phyloP scores from a whole-genome alignment of 2,113 vertebrate species.

The Passer montanus region DNA sequence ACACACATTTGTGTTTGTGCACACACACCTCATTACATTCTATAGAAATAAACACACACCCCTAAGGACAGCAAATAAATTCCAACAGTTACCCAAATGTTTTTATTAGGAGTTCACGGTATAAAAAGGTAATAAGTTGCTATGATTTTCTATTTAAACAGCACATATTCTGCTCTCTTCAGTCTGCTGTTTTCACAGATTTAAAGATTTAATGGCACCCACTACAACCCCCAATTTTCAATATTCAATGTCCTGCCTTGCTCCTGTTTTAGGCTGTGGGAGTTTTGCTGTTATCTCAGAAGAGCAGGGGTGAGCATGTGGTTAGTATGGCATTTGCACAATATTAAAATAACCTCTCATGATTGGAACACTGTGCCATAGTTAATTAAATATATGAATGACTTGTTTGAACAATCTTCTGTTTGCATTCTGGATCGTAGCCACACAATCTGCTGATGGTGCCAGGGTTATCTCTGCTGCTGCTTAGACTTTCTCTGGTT shows the following conservation, averaged over 20 bases:
- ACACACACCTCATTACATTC: background rate
- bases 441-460: conserved; percentile 58
- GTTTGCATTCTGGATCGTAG: conserved; percentile 54
- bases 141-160: background rate
- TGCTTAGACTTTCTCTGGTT: conserved; percentile 30
- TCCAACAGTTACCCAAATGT: background rate
- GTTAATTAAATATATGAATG: conserved; percentile 63
- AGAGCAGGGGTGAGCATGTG: conserved; percentile 20
- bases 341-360: conserved; percentile 63
- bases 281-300: conserved; percentile 41
- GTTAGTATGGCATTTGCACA: conserved; percentile 43
- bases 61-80: background rate
- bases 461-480: conserved; percentile 54
- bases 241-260: background rate
- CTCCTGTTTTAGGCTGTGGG: conserved; percentile 21
- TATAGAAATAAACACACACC: background rate
- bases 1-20: background rate
- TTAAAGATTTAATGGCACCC: background rate
- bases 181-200: conserved; percentile 18
- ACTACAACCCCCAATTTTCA: background rate
- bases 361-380: conserved; percentile 51
- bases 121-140: background rate
- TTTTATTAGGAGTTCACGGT: background rate
- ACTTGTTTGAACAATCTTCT: conserved; percentile 64
- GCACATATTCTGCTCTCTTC: background rate